Conservation (phyloP, 2,113 vertebrate genomes). For the Pollimyrus isidori region DNA sequence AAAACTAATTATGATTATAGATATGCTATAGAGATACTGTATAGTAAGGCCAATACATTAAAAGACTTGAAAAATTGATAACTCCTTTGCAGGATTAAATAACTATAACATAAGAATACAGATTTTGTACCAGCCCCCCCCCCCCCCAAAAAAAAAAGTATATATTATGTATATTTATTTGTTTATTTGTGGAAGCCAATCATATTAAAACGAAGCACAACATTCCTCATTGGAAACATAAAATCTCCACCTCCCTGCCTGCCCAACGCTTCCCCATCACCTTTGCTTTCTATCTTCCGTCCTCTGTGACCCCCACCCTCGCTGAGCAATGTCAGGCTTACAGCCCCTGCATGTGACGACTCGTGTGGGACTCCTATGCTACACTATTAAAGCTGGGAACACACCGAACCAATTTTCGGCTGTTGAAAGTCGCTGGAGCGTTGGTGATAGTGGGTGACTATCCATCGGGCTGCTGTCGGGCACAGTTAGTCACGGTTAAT, state of each 20-base stretch:
- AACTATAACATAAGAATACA: neutral
- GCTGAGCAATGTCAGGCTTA: neutral
- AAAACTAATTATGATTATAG: neutral
- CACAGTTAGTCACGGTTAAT: neutral
- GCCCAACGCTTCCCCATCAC: neutral
- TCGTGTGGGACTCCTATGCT: neutral
- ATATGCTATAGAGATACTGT: neutral
- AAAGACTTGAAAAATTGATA: neutral
- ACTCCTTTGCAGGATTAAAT: neutral
- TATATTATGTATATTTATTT: too few relatives aligned
- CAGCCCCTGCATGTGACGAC: neutral
- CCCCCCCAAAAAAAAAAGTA: too few relatives aligned
- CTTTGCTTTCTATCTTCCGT: neutral
- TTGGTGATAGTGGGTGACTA: neutral
- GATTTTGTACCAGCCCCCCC: too few relatives aligned
- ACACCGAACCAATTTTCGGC: neutral
- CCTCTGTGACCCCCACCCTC: neutral
- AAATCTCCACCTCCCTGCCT: too few relatives aligned
- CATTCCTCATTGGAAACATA: neutral
- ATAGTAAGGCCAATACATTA: neutral
- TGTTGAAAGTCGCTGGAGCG: neutral
- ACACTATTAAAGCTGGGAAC: neutral
- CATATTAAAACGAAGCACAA: neutral
- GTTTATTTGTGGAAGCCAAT: neutral
- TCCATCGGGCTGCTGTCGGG: neutral